Evolutionary conservation across 2,888 invertebrate genomes (phyloP).

Genomic region (Sclerodermus sp.): DNA sequence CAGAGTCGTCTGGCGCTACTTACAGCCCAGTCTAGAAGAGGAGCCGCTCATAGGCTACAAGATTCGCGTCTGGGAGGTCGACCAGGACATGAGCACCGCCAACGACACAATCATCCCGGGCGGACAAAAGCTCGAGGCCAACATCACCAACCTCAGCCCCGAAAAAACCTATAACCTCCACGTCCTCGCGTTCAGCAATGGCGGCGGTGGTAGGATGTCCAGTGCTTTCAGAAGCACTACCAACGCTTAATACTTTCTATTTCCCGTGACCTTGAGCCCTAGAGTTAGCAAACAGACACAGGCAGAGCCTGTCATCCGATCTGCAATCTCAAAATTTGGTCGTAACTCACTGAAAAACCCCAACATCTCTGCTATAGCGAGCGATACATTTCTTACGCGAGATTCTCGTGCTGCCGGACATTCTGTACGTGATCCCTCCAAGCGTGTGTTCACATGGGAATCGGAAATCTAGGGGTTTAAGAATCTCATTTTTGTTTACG

Average conservation of each 20-base stretch:
- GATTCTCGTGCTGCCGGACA: no score
- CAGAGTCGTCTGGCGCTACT: conserved; percentile 89
- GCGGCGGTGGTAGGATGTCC: conserved; percentile 96
- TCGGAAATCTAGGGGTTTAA: no score
- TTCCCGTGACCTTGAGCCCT: conserved; percentile 24
- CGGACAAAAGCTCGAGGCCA: conserved; percentile 77
- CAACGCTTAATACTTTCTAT: conserved; percentile 30
- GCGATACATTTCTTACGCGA: no score
- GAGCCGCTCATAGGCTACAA: conserved; percentile 94
- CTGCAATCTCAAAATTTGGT: no score
- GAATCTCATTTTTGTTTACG: no score
- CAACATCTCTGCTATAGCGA: no score
- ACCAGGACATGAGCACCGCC: conserved; percentile 91
- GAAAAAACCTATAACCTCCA: conserved; percentile 88
- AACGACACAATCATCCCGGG: conserved; percentile 79
- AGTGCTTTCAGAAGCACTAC: conserved; percentile 61
- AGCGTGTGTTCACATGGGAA: no score
- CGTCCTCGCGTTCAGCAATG: conserved; percentile 90
- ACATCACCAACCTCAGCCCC: conserved; percentile 72
- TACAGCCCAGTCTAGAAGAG: conserved; percentile 85
- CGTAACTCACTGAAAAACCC: no score
- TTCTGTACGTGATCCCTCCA: no score
- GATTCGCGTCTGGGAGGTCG: conserved; percentile 91
- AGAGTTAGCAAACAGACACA: no score
- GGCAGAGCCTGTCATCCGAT: no score